Conservation (phyloP, 2,797 vertebrate species). For the Melanotaenia nigrans region DNA sequence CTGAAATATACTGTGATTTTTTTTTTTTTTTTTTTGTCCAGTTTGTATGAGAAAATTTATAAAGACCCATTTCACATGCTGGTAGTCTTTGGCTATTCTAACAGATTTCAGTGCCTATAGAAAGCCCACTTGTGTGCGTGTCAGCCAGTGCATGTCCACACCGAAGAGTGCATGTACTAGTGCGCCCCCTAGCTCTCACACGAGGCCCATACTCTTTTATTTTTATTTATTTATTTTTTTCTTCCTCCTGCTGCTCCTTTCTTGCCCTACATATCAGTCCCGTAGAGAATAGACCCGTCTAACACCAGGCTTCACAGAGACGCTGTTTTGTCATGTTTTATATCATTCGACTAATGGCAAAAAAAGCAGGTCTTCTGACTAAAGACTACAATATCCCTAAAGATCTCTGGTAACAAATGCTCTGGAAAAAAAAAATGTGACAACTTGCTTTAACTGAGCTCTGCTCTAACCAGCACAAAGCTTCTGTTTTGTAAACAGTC, state of each 20-base stretch:
- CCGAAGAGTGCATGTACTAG: conserved; percentile 46
- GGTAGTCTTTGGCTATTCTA: conserved; percentile 29
- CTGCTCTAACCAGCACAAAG: conserved; percentile 62
- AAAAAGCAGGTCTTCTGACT: conserved; percentile 81
- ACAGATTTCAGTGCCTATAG: conserved; percentile 38
- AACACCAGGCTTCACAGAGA: conserved; percentile 82
- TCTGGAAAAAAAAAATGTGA: conserved; percentile 53
- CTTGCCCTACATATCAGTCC: conserved; percentile 85
- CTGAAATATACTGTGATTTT: conserved; percentile 37
- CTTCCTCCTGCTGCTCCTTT: conserved; percentile 72
- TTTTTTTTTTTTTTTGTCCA: conserved; percentile 1
- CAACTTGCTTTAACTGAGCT: conserved; percentile 65
- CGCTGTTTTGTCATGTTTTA: conserved; percentile 86
- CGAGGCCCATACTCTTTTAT: conserved; percentile 17
- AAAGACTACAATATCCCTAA: conserved; percentile 79
- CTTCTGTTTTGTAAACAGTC: conserved; percentile 71
- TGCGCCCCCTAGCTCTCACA: conserved; percentile 78
- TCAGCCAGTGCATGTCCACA: conserved; percentile 43
- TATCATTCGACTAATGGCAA: conserved; percentile 85
- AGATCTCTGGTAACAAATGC: conserved; percentile 79
- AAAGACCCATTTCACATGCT: conserved; percentile 21
- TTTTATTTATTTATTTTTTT: background rate
- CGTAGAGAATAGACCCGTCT: conserved; percentile 82
- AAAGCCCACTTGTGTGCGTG: conserved; percentile 35
- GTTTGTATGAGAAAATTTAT: conserved; percentile 37